Percentiles rank a stretch among this genome's conserved stretches.
phyloP scores from a whole-genome alignment of 2,888 invertebrate species.

The Drosophila quinaria region DNA sequence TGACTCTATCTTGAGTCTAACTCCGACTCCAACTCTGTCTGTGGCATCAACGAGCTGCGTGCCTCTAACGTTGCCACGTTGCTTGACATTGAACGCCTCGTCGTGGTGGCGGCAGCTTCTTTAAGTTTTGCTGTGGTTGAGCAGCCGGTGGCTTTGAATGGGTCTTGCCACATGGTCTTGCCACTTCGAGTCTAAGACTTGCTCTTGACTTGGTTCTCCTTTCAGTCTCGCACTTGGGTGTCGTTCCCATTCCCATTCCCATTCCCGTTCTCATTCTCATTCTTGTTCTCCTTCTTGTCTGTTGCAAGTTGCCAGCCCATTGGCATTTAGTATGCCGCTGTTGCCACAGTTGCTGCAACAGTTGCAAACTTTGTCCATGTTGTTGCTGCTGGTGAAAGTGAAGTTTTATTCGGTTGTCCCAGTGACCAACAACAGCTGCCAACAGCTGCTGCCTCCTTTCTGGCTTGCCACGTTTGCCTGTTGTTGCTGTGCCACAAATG shows the following conservation, averaged over 20 bases:
- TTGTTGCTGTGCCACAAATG: constrained; percentile 43
- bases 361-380: constrained; percentile 63
- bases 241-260: constrained; percentile 14
- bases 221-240: constrained; percentile 23
- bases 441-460: constrained; percentile 13
- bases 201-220: constrained; percentile 23
- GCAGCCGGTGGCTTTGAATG: constrained; percentile 41
- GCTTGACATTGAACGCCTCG: constrained; percentile 65
- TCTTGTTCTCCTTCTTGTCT: background rate
- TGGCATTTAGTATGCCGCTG: constrained; percentile 14
- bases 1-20: background rate
- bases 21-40: constrained; percentile 7
- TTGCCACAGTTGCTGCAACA: constrained; percentile 10
- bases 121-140: constrained; percentile 60
- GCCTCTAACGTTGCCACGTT: constrained; percentile 52
- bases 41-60: constrained; percentile 41
- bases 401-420: constrained; percentile 61
- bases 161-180: constrained; percentile 19
- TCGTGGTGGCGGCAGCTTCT: constrained; percentile 48
- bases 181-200: constrained; percentile 15
- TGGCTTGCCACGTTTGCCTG: constrained; percentile 1
- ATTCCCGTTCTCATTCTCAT: background rate
- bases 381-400: constrained; percentile 65
- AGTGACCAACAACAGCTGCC: constrained; percentile 60
- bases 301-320: constrained; percentile 3